A percentile compares a stretch with the other conserved stretches of the same genome.
Conservation (phyloP, 2,888 invertebrate genomes). For the Macroteleia sp. region DNA sequence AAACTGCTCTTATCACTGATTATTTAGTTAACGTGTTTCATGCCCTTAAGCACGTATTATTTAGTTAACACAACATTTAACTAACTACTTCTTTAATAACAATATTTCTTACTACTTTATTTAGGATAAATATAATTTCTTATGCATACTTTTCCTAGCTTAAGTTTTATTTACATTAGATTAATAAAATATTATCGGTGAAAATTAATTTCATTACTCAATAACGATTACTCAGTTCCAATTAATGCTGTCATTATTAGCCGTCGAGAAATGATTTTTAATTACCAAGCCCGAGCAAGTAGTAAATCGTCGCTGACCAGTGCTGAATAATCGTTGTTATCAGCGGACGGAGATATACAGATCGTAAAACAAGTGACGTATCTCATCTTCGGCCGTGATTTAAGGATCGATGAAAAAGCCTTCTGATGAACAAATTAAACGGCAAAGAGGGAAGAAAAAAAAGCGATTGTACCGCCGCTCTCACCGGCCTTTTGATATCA, state of each 20-base stretch:
- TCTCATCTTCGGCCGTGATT: conserved; percentile 19
- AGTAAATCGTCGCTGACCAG: conserved; percentile 3
- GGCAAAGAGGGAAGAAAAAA: too few species aligned
- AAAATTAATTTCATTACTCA: conserved; percentile 20
- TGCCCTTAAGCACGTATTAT: too few species aligned
- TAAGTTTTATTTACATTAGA: too few species aligned
- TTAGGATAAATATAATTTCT: too few species aligned
- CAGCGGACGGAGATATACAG: conserved; percentile 7
- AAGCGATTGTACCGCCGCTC: too few species aligned
- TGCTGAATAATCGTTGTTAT: conserved; percentile 19
- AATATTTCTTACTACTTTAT: too few species aligned
- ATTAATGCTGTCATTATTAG: conserved; percentile 8
- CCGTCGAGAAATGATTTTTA: conserved; percentile 8
- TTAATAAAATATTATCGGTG: conserved; percentile 22
- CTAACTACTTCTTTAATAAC: too few species aligned
- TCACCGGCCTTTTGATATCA: background rate
- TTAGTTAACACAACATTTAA: too few species aligned
- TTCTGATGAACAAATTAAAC: background rate
- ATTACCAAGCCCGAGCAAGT: background rate
- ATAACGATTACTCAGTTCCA: conserved; percentile 1
- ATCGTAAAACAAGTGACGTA: conserved; percentile 23
- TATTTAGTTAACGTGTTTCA: too few species aligned
- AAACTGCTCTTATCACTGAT: too few species aligned
- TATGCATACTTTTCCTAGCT: too few species aligned
- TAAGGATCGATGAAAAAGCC: conserved; percentile 17